Conservation (phyloP, 1,140 invertebrate species). For the Coboldia fuscipes region DNA sequence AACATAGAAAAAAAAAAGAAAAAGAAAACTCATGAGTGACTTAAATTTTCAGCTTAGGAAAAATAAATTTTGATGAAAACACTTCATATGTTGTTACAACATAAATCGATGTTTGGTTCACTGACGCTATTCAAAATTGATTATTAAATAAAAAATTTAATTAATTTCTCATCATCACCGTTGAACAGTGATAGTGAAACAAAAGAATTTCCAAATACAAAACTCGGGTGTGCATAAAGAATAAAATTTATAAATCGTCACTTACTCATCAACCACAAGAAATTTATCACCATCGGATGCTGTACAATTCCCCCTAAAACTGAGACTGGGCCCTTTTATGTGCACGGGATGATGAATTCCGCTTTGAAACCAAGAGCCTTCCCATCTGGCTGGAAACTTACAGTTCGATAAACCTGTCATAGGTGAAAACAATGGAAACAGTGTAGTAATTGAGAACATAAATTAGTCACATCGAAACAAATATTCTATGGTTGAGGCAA, state of each 20-base stretch:
- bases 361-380: conserved; percentile 68
- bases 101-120: not conserved
- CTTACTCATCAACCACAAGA: conserved; percentile 63
- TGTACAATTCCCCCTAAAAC: conserved; percentile 57
- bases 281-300: conserved; percentile 65
- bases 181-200: not conserved
- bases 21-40: too few species aligned
- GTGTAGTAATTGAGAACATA: too few species aligned
- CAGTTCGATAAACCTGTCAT: conserved; percentile 40
- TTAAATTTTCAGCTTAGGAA: too few species aligned
- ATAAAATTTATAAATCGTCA: too few species aligned
- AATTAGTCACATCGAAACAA: too few species aligned
- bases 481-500: too few species aligned
- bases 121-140: not conserved
- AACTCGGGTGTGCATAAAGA: conserved; percentile 1
- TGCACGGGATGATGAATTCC: conserved; percentile 57
- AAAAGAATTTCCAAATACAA: not conserved
- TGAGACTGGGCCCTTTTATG: conserved; percentile 52
- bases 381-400: conserved; percentile 53
- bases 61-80: too few species aligned
- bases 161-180: not conserved
- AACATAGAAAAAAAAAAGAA: conserved; percentile 2
- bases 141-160: not conserved
- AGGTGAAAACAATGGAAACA: too few species aligned
- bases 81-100: not conserved